Evolutionary conservation across 2,797 vertebrate genomes (phyloP), one percentile per base, ranked within the genome.

Genomic region (Malacoctenus gilli): DNA sequence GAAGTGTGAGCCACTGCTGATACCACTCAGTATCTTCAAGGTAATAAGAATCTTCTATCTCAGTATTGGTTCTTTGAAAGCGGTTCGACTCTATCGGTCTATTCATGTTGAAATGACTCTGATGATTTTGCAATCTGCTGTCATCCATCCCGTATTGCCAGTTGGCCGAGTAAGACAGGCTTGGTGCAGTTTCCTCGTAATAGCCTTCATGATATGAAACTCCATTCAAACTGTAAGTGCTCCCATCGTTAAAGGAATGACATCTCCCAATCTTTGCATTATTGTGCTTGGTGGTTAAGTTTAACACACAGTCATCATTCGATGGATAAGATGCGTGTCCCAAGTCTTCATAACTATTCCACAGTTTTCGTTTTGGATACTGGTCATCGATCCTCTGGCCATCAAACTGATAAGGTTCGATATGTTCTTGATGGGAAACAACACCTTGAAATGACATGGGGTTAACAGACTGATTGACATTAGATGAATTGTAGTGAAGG

Each of bases 1-100:
- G 88, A 85, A 94, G 90, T 47, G 88, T 80, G 53, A 97, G 91
- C 96, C 96, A 98, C 58, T 96, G 93, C 51, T 95, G 94, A 80
- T 95, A 96, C 79, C 95, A 96, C 84, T 89, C 94, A 54, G 81
- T 85, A 42, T 94, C 92, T 66, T 91, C 89, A 9, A 94, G 90
- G 71, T 93, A 93, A 30, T 80, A 19, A 28, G 87, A 78, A 22
- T 89, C 93, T 58, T 93, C 91, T 4, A 76, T 65, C 66, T 91
- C 93, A 70, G 51, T 78, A 68, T 91, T 89, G 63, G 66, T 85
- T 78, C 68, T 72, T 72, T 80, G 87, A 36, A 70, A 88, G 57
- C 61, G 89, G 72, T 90, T 94, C 82, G 92, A 84, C 71, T 92
- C 90, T 82, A 92, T 64, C 42, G 88, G 51, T 65, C 39, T 61